Base-by-base conservation (phyloP, 2,797 vertebrate genomes). In the Neosilurus hyrtlii region DNA sequence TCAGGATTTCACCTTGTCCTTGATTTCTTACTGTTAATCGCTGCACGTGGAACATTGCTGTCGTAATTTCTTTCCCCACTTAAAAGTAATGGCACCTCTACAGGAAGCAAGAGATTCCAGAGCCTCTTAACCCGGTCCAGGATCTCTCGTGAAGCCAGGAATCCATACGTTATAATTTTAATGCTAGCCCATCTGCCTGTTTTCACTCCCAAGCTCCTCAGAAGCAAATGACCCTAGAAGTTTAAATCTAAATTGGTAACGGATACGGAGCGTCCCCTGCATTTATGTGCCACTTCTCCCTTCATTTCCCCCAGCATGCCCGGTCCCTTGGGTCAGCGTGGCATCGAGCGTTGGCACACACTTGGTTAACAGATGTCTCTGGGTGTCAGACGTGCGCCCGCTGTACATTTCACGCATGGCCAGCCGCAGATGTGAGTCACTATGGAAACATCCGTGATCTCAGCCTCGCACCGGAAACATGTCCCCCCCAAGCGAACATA, bases 391-490 rank as follows among this genome's bases (percentile, higher is more conserved):
- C 90, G 89, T 94, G 94, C 91, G 91, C 80, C 88, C 68, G 90
- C 94, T 95, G 95, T 93, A 95, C 93, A 94, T 94, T 95, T 96
- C 95, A 96, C 87, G 94, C 96, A 92, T 96, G 90, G 92, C 90
- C 94, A 94, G 94, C 93, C 91, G 86, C 95, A 95, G 95, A 96
- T 94, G 94, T 93, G 43, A 10, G 94, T 97, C 94, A 91, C 97
- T 95, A 97, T 96, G 95, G 96, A 92, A 96, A 99, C 96, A 94
- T 95, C 93, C 93, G 94, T 96, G 95, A 96, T 96, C 96, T 96
- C 89, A 93, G 93, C 95, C 96, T 96, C 94, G 95, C 94, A 96
- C 95, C 93, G 94, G 96, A 97, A 97, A 96, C 90, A 92, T 93
- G 93, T 94, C 91, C 82, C 82, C 72, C 95, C 96, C 94, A 96